phyloP scores from a whole-genome alignment of 2,888 invertebrate species.

The Nezara viridula region DNA sequence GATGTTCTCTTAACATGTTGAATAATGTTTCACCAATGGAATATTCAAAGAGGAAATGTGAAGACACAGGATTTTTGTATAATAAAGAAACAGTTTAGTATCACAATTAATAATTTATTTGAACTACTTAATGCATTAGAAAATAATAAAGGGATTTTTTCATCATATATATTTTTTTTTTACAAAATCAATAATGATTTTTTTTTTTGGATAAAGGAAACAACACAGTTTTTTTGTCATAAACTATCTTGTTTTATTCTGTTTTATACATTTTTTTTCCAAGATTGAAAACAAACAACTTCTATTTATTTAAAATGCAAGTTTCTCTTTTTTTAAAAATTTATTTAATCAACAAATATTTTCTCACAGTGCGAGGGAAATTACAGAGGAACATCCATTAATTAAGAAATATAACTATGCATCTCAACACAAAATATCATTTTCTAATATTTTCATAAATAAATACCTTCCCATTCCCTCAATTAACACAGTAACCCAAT shows the following conservation, averaged over 20 bases:
- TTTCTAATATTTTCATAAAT: constrained; percentile 40
- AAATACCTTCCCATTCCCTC: constrained; percentile 58
- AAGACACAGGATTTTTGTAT: neutral
- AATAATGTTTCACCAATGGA: no score
- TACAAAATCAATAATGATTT: constrained; percentile 52
- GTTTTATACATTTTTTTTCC: constrained; percentile 66
- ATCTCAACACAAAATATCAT: constrained; percentile 46
- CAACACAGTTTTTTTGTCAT: constrained; percentile 65
- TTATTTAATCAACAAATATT: constrained; percentile 56
- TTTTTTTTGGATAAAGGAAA: constrained; percentile 58
- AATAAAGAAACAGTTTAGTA: constrained; percentile 59
- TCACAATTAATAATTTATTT: constrained; percentile 64
- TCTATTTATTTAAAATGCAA: constrained; percentile 56
- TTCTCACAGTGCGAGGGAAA: constrained; percentile 60
- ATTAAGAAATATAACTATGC: constrained; percentile 52
- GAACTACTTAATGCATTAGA: constrained; percentile 64
- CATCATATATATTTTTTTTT: constrained; percentile 48
- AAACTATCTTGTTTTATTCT: constrained; percentile 67
- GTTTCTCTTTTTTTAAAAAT: constrained; percentile 53
- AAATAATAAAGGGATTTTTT: constrained; percentile 59
- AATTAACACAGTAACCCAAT: constrained; percentile 57
- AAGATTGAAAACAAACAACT: constrained; percentile 58
- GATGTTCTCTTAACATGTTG: no score
- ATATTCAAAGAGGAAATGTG: neutral
- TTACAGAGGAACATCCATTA: constrained; percentile 52